phyloP scores from a whole-genome alignment of 2,888 invertebrate genomes.

The Penaeus monodon region DNA sequence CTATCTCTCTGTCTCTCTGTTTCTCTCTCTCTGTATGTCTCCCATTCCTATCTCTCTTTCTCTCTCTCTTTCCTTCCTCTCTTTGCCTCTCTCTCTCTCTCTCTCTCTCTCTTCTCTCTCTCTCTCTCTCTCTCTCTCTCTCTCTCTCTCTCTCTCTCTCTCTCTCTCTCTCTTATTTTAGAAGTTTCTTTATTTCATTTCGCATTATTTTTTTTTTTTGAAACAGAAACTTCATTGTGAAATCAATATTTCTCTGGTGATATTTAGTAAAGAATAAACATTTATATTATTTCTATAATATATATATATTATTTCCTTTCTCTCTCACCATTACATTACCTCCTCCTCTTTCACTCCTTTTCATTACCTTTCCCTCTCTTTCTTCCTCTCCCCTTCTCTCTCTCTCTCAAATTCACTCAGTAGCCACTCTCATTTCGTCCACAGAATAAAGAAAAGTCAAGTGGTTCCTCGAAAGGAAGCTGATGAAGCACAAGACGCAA shows the following conservation, averaged over 20 bases:
- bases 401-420: neutral
- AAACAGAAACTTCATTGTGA: too few species aligned
- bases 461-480: too few species aligned
- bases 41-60: neutral
- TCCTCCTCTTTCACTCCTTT: neutral
- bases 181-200: too few species aligned
- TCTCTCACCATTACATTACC: too few species aligned
- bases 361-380: too few species aligned
- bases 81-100: too few species aligned
- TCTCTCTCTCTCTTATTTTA: neutral
- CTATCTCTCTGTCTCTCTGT: neutral
- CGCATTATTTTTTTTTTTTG: too few species aligned
- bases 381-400: neutral
- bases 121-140: neutral
- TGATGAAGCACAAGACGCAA: too few species aligned
- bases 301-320: too few species aligned
- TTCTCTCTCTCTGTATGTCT: neutral
- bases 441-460: neutral
- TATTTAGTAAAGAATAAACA: too few species aligned
- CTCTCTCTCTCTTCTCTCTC: neutral
- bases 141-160: neutral
- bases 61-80: neutral
- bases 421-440: neutral
- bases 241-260: too few species aligned
- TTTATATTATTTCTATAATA: too few species aligned